These are phyloP conservation scores for Drosophila athabasca DNA, from an alignment of 1,140 invertebrate genomes.

Conservation along the genomic window DNA sequence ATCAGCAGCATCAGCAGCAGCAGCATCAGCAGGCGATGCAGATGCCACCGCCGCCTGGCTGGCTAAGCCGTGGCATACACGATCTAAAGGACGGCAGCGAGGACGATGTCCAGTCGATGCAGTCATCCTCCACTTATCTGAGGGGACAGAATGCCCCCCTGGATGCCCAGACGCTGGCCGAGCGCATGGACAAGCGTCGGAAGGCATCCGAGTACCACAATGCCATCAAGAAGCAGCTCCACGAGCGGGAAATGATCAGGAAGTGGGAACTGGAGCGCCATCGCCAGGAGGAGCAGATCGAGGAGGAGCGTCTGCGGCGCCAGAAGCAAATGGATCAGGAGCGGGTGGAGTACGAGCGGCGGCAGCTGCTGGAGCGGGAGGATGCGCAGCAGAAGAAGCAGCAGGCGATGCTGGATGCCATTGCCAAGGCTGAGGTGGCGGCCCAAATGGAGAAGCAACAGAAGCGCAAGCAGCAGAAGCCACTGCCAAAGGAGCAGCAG, in stretches of 20 bases:
- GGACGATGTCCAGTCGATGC: constrained; percentile 81
- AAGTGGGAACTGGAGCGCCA: constrained; percentile 86
- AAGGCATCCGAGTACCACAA: constrained; percentile 88
- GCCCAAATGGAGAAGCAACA: constrained; percentile 84
- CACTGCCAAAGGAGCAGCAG: constrained; percentile 4
- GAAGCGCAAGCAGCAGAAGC: constrained; percentile 57
- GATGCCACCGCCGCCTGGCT: constrained; percentile 57
- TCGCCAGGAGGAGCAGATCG: constrained; percentile 86
- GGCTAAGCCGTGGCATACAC: constrained; percentile 73
- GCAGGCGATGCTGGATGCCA: constrained; percentile 85
- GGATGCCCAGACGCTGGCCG: constrained; percentile 86
- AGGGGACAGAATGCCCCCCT: constrained; percentile 88
- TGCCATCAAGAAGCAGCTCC: constrained; percentile 88
- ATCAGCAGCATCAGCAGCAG: constrained; percentile 59
- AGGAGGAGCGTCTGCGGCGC: constrained; percentile 86
- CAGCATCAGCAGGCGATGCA: neutral
- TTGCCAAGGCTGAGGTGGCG: constrained; percentile 85
- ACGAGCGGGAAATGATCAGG: constrained; percentile 86
- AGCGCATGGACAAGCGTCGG: constrained; percentile 86
- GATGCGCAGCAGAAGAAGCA: constrained; percentile 85
- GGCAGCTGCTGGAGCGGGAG: constrained; percentile 85
- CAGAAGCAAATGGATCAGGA: constrained; percentile 86
- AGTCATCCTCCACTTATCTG: constrained; percentile 85
- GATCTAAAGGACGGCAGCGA: constrained; percentile 77
- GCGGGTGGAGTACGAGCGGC: constrained; percentile 85